Evolutionary conservation across 2,888 invertebrate genomes (phyloP).

Genomic region (Pyrgus malvae): DNA sequence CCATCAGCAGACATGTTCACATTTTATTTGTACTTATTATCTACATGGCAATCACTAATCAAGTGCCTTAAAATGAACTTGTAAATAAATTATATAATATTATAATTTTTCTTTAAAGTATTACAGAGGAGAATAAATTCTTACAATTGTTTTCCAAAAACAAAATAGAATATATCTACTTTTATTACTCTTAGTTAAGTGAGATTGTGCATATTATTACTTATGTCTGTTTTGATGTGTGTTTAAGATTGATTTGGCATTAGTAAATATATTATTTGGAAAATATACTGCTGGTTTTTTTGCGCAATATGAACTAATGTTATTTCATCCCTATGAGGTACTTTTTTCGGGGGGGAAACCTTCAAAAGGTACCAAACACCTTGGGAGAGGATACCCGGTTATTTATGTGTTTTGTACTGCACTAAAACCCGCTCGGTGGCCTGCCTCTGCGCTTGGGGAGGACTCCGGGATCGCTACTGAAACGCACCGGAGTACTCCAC

Average conservation of each 20-base stretch:
- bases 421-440: too few species aligned
- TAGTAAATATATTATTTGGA: slow-evolving; percentile 76
- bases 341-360: too few species aligned
- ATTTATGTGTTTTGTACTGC: too few species aligned
- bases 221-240: slow-evolving; percentile 80
- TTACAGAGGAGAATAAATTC: slow-evolving; percentile 69
- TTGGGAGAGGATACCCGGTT: too few species aligned
- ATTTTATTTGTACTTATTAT: slow-evolving; percentile 74
- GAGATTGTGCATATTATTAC: slow-evolving; percentile 81
- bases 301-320: too few species aligned
- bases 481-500: too few species aligned
- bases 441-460: too few species aligned
- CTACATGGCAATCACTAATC: slow-evolving; percentile 63
- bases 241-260: slow-evolving; percentile 80
- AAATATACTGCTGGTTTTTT: slow-evolving; percentile 39
- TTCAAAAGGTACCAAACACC: too few species aligned
- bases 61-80: slow-evolving; percentile 74
- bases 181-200: slow-evolving; percentile 69
- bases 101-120: slow-evolving; percentile 65
- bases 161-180: slow-evolving; percentile 67
- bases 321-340: too few species aligned
- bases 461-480: too few species aligned
- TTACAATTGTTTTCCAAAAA: slow-evolving; percentile 77
- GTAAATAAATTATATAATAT: slow-evolving; percentile 69
- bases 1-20: slow-evolving; percentile 72